Percentiles rank a stretch among this genome's conserved stretches.
Conservation (phyloP, 2,888 invertebrate genomes). For the Pherbina coryleti region DNA sequence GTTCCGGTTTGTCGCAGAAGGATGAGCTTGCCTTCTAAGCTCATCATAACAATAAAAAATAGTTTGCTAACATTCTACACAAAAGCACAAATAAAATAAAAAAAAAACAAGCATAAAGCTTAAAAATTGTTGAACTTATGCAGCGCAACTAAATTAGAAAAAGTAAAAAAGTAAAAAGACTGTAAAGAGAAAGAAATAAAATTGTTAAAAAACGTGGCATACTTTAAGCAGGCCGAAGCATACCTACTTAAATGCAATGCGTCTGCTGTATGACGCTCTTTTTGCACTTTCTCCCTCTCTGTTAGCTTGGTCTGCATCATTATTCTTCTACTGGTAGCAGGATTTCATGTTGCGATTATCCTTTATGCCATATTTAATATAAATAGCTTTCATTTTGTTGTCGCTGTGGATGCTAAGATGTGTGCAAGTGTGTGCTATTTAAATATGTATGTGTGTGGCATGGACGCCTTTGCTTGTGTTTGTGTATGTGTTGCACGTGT, state of each 20-base stretch:
- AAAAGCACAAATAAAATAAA: neutral
- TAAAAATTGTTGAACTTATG: neutral
- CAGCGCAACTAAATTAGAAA: neutral
- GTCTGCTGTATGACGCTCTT: neutral
- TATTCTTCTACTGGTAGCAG: neutral
- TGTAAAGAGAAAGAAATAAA: neutral
- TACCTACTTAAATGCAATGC: neutral
- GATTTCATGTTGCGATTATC: neutral
- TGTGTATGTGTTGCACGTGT: neutral
- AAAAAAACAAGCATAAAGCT: neutral
- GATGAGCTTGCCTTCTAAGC: too few relatives aligned
- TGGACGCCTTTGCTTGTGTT: neutral
- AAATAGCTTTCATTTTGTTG: neutral
- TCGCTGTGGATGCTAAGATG: neutral
- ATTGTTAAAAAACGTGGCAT: neutral
- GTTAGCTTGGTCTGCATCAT: neutral
- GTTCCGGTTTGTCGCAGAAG: too few relatives aligned
- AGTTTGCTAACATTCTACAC: neutral
- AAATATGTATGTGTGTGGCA: neutral
- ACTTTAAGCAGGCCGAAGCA: neutral
- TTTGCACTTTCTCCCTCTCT: neutral
- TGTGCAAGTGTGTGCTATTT: neutral
- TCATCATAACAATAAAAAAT: neutral
- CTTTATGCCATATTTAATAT: neutral
- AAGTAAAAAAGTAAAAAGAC: neutral